These are phyloP conservation scores for Tenebrio molitor DNA, from an alignment of 1,140 invertebrate genomes.

Conservation along the genomic window DNA sequence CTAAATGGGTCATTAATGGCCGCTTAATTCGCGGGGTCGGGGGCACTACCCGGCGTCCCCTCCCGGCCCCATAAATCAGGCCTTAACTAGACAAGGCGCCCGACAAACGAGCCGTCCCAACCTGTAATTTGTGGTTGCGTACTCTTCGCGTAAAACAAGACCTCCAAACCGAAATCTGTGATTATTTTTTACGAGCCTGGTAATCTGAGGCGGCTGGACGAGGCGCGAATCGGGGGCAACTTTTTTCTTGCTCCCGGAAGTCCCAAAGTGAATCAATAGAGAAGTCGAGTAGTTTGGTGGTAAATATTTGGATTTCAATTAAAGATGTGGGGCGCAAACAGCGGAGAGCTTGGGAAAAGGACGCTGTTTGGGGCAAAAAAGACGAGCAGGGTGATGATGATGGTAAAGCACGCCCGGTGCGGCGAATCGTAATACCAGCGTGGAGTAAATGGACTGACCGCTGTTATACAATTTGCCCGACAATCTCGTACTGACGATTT, in stretches of 20 bases:
- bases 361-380: no score
- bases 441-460: conserved; percentile 8
- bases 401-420: conserved; percentile 18
- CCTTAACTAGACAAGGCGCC: conserved; percentile 63
- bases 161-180: conserved; percentile 27
- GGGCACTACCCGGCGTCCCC: no score
- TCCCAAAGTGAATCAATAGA: neutral
- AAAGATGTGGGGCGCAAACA: conserved; percentile 11
- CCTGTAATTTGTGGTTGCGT: conserved; percentile 59
- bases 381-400: neutral
- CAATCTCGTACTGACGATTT: conserved; percentile 20
- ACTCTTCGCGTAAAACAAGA: conserved; percentile 38
- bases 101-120: conserved; percentile 61
- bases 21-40: conserved; percentile 11
- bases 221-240: neutral
- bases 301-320: conserved; percentile 28
- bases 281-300: neutral
- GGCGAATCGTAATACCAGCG: conserved; percentile 10
- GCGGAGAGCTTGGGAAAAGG: no score
- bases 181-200: conserved; percentile 31
- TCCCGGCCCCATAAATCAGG: conserved; percentile 61
- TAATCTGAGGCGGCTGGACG: conserved; percentile 14
- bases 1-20: neutral
- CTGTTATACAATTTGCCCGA: conserved; percentile 10
- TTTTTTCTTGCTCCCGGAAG: conserved; percentile 20